Evolutionary conservation across 2,888 invertebrate genomes (phyloP).

Genomic region (Orchesella flavescens): DNA sequence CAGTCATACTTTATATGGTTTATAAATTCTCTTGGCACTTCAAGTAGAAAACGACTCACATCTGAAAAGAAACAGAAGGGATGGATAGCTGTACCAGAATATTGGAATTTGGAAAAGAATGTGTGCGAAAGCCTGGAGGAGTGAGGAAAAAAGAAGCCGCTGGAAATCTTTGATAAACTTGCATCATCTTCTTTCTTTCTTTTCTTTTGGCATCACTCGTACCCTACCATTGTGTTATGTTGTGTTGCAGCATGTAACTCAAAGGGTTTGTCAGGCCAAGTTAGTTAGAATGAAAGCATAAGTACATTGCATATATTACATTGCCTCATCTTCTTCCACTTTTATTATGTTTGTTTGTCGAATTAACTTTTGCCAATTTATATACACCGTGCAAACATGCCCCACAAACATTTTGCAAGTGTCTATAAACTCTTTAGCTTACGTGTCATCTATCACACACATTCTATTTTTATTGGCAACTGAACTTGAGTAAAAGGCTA

Average conservation of each 20-base stretch:
- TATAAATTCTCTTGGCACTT: slow-evolving; percentile 4
- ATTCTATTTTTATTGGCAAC: too few relatives aligned
- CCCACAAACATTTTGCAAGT: too few relatives aligned
- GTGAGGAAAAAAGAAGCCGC: background rate
- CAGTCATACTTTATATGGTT: background rate
- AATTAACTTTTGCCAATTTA: too few relatives aligned
- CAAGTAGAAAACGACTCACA: background rate
- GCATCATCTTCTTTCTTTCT: slow-evolving; percentile 4
- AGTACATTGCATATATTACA: too few relatives aligned
- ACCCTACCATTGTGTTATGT: background rate
- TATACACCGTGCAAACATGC: too few relatives aligned
- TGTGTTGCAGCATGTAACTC: too few relatives aligned
- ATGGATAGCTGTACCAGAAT: background rate
- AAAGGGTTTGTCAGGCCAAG: too few relatives aligned
- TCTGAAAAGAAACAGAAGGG: background rate
- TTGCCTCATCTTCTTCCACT: background rate
- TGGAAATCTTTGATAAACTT: slow-evolving; percentile 37
- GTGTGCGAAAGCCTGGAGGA: background rate
- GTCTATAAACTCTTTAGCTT: too few relatives aligned
- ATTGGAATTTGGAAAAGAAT: background rate
- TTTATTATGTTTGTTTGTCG: too few relatives aligned
- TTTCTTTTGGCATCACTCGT: background rate
- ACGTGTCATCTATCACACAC: too few relatives aligned
- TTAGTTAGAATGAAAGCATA: too few relatives aligned
- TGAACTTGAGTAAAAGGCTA: too few relatives aligned